phyloP scores from a whole-genome alignment of 2,113 vertebrate genomes.

The Silurus glanis region DNA sequence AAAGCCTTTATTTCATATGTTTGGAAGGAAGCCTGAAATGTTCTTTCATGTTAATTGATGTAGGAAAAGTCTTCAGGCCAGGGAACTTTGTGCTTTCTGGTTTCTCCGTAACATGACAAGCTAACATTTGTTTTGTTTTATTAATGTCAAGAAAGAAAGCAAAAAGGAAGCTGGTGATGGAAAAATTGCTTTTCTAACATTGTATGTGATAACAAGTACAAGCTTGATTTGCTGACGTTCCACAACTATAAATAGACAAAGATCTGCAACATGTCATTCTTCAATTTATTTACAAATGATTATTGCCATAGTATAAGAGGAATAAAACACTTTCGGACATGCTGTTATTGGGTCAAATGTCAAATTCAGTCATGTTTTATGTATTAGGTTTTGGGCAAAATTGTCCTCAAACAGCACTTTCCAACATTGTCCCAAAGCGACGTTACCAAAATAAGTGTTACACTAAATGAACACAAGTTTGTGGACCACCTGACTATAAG shows the following conservation, averaged over 20 bases:
- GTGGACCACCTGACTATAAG: too few relatives aligned
- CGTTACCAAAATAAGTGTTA: too few relatives aligned
- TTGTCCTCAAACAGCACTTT: neutral
- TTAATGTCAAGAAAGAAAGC: neutral
- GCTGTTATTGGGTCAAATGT: neutral
- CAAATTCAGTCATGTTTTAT: too few relatives aligned
- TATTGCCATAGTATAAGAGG: neutral
- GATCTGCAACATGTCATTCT: neutral
- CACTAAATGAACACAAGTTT: too few relatives aligned
- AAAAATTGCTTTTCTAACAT: neutral
- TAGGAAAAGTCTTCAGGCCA: neutral
- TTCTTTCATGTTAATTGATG: constrained; percentile 49
- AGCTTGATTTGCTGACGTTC: neutral
- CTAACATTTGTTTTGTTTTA: neutral
- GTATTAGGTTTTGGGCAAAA: too few relatives aligned
- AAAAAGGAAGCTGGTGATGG: neutral
- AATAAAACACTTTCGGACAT: neutral
- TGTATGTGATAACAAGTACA: neutral
- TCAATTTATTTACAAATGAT: neutral
- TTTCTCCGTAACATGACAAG: neutral
- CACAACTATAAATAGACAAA: neutral
- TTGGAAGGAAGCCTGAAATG: constrained; percentile 2
- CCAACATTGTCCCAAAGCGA: too few relatives aligned
- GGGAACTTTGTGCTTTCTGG: neutral
- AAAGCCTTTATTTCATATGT: neutral